A percentile compares a stretch with the other conserved stretches of the same genome.
Conservation (phyloP, 1,140 invertebrate species). For the Trichomalopsis sarcophagae region DNA sequence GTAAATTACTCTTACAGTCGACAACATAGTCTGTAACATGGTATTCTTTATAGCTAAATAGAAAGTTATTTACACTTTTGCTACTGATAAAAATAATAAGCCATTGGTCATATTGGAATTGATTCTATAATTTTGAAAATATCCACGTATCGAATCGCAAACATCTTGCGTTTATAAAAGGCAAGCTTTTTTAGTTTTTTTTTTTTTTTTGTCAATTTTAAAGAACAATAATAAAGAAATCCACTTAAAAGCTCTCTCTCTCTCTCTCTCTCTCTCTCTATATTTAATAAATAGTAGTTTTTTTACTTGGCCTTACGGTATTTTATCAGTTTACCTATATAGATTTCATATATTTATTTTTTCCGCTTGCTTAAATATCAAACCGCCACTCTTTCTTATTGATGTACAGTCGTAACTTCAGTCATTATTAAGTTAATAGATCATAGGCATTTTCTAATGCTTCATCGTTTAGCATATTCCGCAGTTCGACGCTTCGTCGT, state of each 20-base stretch:
- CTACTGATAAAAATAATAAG: conserved; percentile 34
- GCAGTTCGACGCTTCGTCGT: conserved; percentile 18
- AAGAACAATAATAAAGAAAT: background rate
- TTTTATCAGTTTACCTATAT: conserved; percentile 27
- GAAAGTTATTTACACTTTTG: conserved; percentile 45
- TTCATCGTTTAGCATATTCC: conserved; percentile 35
- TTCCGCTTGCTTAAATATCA: conserved; percentile 38
- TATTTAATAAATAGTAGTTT: conserved; percentile 42
- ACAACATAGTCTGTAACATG: conserved; percentile 32
- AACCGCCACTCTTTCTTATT: conserved; percentile 31
- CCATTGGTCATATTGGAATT: conserved; percentile 1
- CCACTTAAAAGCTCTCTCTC: background rate
- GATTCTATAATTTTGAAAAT: conserved; percentile 26
- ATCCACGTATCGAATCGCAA: background rate
- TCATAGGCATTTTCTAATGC: conserved; percentile 4
- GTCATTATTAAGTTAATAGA: conserved; percentile 4
- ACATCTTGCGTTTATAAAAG: conserved; percentile 35
- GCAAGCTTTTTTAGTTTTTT: conserved; percentile 1
- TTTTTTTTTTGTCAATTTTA: background rate
- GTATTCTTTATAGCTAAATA: conserved; percentile 39
- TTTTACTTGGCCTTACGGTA: conserved; percentile 39
- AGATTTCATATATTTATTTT: conserved; percentile 41
- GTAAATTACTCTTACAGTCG: conserved; percentile 44
- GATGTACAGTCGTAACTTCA: conserved; percentile 54
- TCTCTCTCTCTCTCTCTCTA: background rate